phyloP scores from a whole-genome alignment of 2,888 invertebrate species.

The Plagodis dolabraria region DNA sequence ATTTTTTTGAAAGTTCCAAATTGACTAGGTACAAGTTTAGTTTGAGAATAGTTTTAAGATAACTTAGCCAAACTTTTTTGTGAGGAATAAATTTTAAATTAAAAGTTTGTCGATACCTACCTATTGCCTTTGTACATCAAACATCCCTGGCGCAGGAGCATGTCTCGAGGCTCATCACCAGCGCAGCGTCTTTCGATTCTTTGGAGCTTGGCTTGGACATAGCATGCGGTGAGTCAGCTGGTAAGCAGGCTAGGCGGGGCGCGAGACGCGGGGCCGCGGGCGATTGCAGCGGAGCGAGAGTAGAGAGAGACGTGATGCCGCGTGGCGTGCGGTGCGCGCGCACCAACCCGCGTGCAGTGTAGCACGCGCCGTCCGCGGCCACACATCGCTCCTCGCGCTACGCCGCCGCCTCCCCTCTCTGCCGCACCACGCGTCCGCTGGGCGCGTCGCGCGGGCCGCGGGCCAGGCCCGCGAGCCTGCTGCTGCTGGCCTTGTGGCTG shows the following conservation, averaged over 20 bases:
- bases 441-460: conserved; percentile 84
- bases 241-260: conserved; percentile 40
- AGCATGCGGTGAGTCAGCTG: conserved; percentile 46
- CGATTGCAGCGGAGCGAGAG: conserved; percentile 41
- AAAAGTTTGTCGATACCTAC: too few relatives aligned
- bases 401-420: conserved; percentile 80
- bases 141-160: too few relatives aligned
- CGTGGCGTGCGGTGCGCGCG: conserved; percentile 38
- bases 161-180: too few relatives aligned
- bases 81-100: too few relatives aligned
- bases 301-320: conserved; percentile 32
- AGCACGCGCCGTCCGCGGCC: conserved; percentile 81
- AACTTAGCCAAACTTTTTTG: too few relatives aligned
- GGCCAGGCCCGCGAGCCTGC: conserved; percentile 85
- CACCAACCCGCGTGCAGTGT: conserved; percentile 72
- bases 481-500: conserved; percentile 81
- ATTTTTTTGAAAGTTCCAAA: too few relatives aligned
- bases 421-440: conserved; percentile 84
- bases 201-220: neutral
- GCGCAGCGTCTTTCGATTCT: too few relatives aligned
- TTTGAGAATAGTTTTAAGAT: too few relatives aligned
- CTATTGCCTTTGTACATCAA: too few relatives aligned
- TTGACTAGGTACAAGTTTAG: too few relatives aligned
- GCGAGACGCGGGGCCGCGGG: conserved; percentile 46
- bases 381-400: conserved; percentile 77